Base-by-base conservation (phyloP, 2,113 vertebrate species). In the Sturnus vulgaris region DNA sequence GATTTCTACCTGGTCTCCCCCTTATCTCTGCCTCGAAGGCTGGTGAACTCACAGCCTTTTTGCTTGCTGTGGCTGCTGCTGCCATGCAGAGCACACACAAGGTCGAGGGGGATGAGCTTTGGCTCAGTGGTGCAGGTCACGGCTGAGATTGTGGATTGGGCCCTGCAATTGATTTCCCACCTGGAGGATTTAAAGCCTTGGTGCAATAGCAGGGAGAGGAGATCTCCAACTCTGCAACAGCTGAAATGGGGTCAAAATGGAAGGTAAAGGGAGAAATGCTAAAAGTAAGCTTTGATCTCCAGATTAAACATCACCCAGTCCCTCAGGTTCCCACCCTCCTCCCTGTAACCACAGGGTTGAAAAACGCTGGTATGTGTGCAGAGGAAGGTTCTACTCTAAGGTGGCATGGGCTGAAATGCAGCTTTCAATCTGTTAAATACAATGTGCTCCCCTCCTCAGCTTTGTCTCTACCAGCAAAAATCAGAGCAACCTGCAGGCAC, bases 1-100 rank as follows among this genome's bases (percentile, higher is more conserved):
- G 85, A 71, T 94, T 82, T 94, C 80, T 82, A 76, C 84, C 93
- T 73, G 85, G 80, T 57, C 65, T 93, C 19, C 65, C 15, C 53
- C 88, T 95, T 94, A 75, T 88, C 72, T 94, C 61, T 91, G 60
- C 55, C 83, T 88, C 0, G 1, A 65, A 71, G 52, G 23, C 56
- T 2, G 4, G 68, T 47, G 88, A 88, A 94, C 47, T 55, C 3
- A 0, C 59, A 91, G 84, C 78, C 85, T 69, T 90, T 87, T 65
- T 3, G 1, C 40, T 56, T 31, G 61, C 69, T 47, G 52, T 2
- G 19, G 70, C 78, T 72, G 66, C 61, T 66, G 77, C 52, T 50
- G 87, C 91, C 55, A 22, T 0, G 1, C 19, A 70, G 53, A 63
- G 59, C 66, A 28, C 64, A 68, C 65, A 35, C 72, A 17, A 25